Base-by-base conservation (phyloP, 2,888 invertebrate species). In the Sphecodes monilicornis region DNA sequence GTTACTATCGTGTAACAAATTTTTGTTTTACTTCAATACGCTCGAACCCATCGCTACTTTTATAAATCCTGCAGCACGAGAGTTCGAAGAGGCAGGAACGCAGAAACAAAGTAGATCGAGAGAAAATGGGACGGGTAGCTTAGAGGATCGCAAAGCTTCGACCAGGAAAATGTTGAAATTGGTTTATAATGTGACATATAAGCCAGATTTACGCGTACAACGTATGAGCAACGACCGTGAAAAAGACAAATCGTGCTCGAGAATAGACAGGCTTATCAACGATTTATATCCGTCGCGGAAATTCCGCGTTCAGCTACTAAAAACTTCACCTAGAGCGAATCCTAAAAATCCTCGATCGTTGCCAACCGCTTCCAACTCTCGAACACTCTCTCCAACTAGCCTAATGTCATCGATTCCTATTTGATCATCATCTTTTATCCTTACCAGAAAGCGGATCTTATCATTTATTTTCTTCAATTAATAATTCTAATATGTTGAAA, bases 221-320 rank as follows among this genome's bases (percentile, higher is more conserved):
- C 36, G 22, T 36, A 18, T 41, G 36, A 43, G 13, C 57, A 3
- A 11, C 46, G 16, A 72, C 54, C 57, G 54, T 18, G 57, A 76
- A 32, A 43, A 68, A 76, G 71, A 85, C 70, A 77, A 85, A 71
- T 85, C 78, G 64, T 22, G n/a, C 32, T 68, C 50, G 76, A 76
- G 78, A 72, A 57, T n/a, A 76, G 78, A 60, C 29, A 46, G 84
- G 82, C 78, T 85, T 78, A 85, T 78, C 60, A 26, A 54, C 41
- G 82, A 85, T 85, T 76, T 85, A 82, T 78, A 46, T 32, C 16
- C 18, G 5, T 54, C 39, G 26, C 50, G 13, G 41, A 29, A 66
- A 39, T 32, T 64, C 36, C 66, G 64, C 29, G 64, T 64, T 32
- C 29, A 18, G 10, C 32, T 36, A 36, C 36, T n/a, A 26, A 57